Evolutionary conservation across 2,797 vertebrate species (phyloP), one percentile per base, ranked within the genome.

Genomic region (Lycodopsis pacificus): DNA sequence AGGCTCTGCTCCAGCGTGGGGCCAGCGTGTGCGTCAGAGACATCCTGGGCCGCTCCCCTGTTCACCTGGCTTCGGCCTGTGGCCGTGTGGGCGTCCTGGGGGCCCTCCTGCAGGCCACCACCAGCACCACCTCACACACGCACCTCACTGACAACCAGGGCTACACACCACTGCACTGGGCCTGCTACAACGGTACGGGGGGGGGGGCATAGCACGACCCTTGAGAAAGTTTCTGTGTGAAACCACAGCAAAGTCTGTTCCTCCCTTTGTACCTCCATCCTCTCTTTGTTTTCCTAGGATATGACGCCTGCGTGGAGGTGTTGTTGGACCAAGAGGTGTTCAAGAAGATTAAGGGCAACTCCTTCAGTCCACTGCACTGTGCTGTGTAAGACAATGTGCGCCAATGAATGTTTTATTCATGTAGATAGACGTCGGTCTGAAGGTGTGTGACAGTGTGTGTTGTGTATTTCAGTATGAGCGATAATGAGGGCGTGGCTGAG

Each of bases 121-220:
- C 94, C 36, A 71, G 93, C 44, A 77, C 92, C 54, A 68, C 94
- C 42, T 80, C 90, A 40, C 90, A 94, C 17, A 93, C 95, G 67
- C 93, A 95, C 48, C 84, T 96, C 82, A 93, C 95, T 58, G 98
- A 99, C 95, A 97, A 95, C 95, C 96, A 96, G 6, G 98, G 98
- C 87, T 99, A 98, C 71, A 99, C 98, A 3, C 97, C 98, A 0
- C 95, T 99, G 84, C 98, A 99, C 68, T 99, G 98, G 98, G 98
- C 98, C 84, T 97, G 97, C 91, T 99, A 99, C 79, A 97, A 98
- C 4, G 98, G 98, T 99, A 95, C 89, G 4, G 15, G 5, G 5
- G 8, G 25, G 25, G 25, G 25, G 25, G 25, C 56, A 67, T 38
- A 27, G 6, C 38, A 3, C 0, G 22, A 53, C 46, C 14, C 13